Evolutionary conservation across 2,888 invertebrate genomes (phyloP).

Genomic region (Tromatobia lineatoria): DNA sequence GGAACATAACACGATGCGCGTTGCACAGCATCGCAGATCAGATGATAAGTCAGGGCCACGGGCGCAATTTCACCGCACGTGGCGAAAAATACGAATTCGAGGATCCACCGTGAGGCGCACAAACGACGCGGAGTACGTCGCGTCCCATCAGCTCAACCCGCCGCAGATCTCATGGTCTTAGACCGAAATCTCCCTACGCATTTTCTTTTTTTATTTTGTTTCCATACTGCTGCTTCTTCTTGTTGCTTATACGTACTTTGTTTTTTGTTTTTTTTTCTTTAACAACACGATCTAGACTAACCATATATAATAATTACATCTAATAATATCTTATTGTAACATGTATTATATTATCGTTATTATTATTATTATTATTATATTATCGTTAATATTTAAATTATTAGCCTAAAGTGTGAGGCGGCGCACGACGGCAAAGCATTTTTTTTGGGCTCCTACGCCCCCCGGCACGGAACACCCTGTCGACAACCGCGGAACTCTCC

Average conservation of each 20-base stretch:
- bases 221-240: conserved; percentile 70
- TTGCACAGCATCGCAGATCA: conserved; percentile 10
- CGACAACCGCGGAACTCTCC: conserved; percentile 79
- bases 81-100: background rate
- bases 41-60: background rate
- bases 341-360: conserved; percentile 83
- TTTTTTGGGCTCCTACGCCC: conserved; percentile 82
- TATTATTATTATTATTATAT: conserved; percentile 71
- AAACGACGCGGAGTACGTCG: conserved; percentile 60
- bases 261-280: conserved; percentile 82
- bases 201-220: conserved; percentile 64
- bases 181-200: conserved; percentile 77
- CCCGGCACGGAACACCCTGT: conserved; percentile 85
- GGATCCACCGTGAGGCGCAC: background rate
- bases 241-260: conserved; percentile 81
- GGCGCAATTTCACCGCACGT: background rate
- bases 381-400: conserved; percentile 84
- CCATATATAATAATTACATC: conserved; percentile 86
- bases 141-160: conserved; percentile 79
- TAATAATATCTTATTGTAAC: conserved; percentile 86
- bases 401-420: conserved; percentile 85
- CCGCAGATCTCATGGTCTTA: conserved; percentile 79
- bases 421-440: conserved; percentile 85
- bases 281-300: conserved; percentile 86
- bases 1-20: conserved; percentile 41